These are phyloP conservation scores for Cabera pusaria DNA, from an alignment of 2,888 invertebrate genomes.

Conservation along the genomic window DNA sequence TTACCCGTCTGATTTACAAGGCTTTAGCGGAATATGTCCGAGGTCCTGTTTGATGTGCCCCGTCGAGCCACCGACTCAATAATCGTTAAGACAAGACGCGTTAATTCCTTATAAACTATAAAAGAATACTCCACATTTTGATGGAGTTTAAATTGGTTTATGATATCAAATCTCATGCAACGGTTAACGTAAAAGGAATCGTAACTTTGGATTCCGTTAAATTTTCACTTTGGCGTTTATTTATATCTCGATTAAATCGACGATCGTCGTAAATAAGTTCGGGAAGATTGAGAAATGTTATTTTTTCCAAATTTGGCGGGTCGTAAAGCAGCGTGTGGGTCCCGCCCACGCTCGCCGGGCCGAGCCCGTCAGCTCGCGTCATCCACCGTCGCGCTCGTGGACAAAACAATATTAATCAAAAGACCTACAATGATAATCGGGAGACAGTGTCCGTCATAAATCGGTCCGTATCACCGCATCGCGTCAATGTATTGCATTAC, in stretches of 20 bases:
- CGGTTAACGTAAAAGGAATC: slow-evolving; percentile 12
- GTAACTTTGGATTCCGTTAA: slow-evolving; percentile 18
- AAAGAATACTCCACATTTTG: slow-evolving; percentile 49
- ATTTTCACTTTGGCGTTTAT: slow-evolving; percentile 13
- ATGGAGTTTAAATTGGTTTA: slow-evolving; percentile 54
- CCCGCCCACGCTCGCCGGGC: slow-evolving; percentile 16
- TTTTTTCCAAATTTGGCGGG: slow-evolving; percentile 25
- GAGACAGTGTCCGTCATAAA: slow-evolving; percentile 61
- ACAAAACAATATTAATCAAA: slow-evolving; percentile 53
- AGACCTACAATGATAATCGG: slow-evolving; percentile 46
- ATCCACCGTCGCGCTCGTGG: slow-evolving; percentile 13
- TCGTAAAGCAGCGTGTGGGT: slow-evolving; percentile 24
- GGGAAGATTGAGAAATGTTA: slow-evolving; percentile 16
- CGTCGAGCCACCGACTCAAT: slow-evolving; percentile 61
- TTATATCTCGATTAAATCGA: slow-evolving; percentile 18
- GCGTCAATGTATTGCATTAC: slow-evolving; percentile 71
- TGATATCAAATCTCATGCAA: slow-evolving; percentile 32
- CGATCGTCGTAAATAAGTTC: slow-evolving; percentile 9
- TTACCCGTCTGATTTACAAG: slow-evolving; percentile 66
- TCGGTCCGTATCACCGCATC: slow-evolving; percentile 67
- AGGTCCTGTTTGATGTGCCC: slow-evolving; percentile 47
- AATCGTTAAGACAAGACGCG: slow-evolving; percentile 72
- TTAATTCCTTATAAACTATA: slow-evolving; percentile 53
- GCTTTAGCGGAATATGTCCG: slow-evolving; percentile 58
- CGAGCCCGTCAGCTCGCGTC: slow-evolving; percentile 17